These are phyloP conservation scores for Xylocopa sonorina DNA, from an alignment of 1,140 invertebrate species.

Conservation along the genomic window DNA sequence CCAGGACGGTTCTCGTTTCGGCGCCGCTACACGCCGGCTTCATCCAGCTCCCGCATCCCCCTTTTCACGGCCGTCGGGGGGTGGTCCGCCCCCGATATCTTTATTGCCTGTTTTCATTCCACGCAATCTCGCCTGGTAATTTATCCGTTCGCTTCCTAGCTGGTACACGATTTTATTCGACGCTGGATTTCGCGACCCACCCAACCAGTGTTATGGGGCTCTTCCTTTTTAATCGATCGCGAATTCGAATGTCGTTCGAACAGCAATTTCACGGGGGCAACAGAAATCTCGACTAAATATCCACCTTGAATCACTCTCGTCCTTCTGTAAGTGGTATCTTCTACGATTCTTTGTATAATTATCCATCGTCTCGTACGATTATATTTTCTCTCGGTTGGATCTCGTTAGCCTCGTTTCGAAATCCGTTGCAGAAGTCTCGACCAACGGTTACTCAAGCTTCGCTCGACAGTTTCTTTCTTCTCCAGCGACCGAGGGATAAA, in stretches of 20 bases:
- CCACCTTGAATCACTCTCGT: no score
- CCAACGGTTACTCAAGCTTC: not conserved
- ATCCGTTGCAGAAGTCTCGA: not conserved
- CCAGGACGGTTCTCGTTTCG: slow-evolving; percentile 3
- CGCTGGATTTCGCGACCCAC: not conserved
- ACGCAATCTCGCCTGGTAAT: slow-evolving; percentile 44
- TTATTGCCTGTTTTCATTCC: slow-evolving; percentile 55
- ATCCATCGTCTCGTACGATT: no score
- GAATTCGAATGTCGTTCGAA: not conserved
- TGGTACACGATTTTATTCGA: slow-evolving; percentile 4
- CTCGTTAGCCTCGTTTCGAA: not conserved
- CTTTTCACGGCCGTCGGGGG: no score
- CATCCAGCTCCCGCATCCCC: not conserved
- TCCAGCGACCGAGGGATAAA: not conserved
- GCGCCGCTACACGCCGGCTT: no score
- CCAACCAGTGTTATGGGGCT: no score
- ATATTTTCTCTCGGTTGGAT: no score
- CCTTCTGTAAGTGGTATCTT: no score
- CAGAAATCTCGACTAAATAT: not conserved
- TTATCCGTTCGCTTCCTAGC: slow-evolving; percentile 31
- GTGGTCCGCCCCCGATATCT: slow-evolving; percentile 46
- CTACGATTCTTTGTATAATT: no score
- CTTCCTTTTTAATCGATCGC: slow-evolving; percentile 1
- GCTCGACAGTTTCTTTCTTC: slow-evolving; percentile 5
- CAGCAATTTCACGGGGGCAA: no score